phyloP scores from a whole-genome alignment of 2,113 vertebrate genomes.

The Boleophthalmus pectinirostris region DNA sequence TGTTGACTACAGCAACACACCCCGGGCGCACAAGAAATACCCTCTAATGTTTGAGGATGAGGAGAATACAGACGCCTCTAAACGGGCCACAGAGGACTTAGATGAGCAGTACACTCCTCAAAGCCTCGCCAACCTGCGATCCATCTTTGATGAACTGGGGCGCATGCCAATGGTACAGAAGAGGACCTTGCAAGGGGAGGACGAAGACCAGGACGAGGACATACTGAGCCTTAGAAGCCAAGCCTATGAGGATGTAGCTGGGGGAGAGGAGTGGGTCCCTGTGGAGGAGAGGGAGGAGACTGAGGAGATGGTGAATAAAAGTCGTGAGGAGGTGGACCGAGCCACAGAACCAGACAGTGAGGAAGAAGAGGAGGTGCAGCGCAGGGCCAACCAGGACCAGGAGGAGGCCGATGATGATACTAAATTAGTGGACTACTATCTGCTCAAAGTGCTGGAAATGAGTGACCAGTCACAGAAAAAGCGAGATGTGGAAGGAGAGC shows the following conservation, averaged over 20 bases:
- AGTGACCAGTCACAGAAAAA: slow-evolving; percentile 75
- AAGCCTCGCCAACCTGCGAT: slow-evolving; percentile 91
- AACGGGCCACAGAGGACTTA: slow-evolving; percentile 93
- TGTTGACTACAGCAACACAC: slow-evolving; percentile 82
- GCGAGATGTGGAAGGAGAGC: slow-evolving; percentile 72
- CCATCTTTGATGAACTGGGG: slow-evolving; percentile 93
- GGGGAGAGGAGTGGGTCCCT: slow-evolving; percentile 95
- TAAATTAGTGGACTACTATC: slow-evolving; percentile 86
- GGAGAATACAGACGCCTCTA: slow-evolving; percentile 85
- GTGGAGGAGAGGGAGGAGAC: slow-evolving; percentile 92
- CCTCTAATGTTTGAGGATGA: slow-evolving; percentile 88
- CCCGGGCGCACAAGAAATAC: slow-evolving; percentile 84
- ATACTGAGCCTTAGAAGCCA: slow-evolving; percentile 85
- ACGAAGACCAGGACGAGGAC: slow-evolving; percentile 84
- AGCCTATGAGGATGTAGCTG: slow-evolving; percentile 91
- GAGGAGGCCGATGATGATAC: slow-evolving; percentile 86
- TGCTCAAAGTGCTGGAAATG: slow-evolving; percentile 86
- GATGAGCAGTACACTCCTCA: slow-evolving; percentile 96
- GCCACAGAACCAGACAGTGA: slow-evolving; percentile 75
- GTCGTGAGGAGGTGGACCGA: slow-evolving; percentile 86
- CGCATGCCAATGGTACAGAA: slow-evolving; percentile 84
- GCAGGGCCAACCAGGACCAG: slow-evolving; percentile 76
- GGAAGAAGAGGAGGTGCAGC: slow-evolving; percentile 81
- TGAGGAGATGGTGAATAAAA: slow-evolving; percentile 89
- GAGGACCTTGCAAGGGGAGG: slow-evolving; percentile 79